Conservation (phyloP, 2,113 vertebrate genomes). For the Callospermophilus lateralis region DNA sequence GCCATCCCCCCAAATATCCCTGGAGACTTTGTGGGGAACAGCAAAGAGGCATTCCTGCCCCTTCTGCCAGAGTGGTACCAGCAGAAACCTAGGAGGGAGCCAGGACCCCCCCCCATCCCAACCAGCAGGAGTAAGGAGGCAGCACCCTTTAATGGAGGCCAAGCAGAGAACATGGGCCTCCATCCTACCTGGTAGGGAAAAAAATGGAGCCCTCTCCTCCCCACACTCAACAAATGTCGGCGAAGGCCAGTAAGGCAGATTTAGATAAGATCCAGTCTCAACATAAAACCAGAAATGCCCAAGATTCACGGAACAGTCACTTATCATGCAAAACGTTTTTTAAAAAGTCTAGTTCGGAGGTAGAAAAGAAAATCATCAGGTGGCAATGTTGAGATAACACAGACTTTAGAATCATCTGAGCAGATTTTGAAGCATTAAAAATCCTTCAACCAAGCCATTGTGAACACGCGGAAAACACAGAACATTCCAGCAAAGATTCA, state of each 20-base stretch:
- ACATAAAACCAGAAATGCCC: neutral
- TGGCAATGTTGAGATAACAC: neutral
- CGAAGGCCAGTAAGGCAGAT: neutral
- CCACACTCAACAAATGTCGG: neutral
- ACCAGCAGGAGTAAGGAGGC: neutral
- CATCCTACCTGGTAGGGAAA: neutral
- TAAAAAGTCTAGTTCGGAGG: neutral
- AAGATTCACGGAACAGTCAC: neutral
- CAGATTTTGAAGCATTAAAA: neutral
- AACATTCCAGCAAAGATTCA: neutral
- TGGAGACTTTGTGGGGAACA: neutral
- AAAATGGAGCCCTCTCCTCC: fast-evolving
- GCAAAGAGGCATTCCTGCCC: neutral
- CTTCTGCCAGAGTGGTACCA: neutral
- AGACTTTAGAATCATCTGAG: neutral
- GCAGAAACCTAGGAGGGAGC: neutral
- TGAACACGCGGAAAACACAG: neutral
- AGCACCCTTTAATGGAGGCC: neutral
- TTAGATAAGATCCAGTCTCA: neutral
- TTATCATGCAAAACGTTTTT: neutral
- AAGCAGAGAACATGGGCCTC: neutral
- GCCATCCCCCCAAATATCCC: neutral
- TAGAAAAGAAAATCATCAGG: neutral
- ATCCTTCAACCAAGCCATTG: neutral
- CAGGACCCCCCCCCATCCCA: neutral